Conservation (phyloP, 2,797 vertebrate genomes). For the Crenuchus spilurus region DNA sequence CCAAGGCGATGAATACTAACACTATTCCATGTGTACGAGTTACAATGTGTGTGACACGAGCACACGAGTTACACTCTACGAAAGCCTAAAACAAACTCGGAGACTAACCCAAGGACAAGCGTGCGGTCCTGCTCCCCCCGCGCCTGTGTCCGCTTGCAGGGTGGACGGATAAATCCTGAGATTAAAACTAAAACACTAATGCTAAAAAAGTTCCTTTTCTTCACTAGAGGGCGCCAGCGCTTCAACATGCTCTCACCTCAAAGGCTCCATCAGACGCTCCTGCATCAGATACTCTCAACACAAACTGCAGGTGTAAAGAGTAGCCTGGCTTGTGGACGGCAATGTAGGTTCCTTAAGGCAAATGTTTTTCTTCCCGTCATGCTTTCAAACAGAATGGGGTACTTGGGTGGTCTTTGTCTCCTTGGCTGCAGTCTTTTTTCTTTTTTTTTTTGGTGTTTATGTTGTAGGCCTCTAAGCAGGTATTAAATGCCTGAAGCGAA, state of each 20-base stretch:
- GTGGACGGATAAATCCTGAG: slow-evolving; percentile 70
- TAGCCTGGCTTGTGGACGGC: slow-evolving; percentile 77
- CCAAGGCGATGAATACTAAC: slow-evolving; percentile 44
- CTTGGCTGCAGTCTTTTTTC: slow-evolving; percentile 51
- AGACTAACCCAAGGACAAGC: slow-evolving; percentile 4
- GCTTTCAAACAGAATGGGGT: slow-evolving; percentile 64
- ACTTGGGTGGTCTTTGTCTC: slow-evolving; percentile 34
- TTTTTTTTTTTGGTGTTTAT: slow-evolving; percentile 59
- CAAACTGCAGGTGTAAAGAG: slow-evolving; percentile 50
- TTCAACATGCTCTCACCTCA: background rate
- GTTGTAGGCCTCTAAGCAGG: slow-evolving; percentile 66
- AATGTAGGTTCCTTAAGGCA: slow-evolving; percentile 88
- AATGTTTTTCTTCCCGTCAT: slow-evolving; percentile 70
- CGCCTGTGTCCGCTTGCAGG: slow-evolving; percentile 57
- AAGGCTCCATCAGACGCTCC: slow-evolving; percentile 41
- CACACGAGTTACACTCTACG: slow-evolving; percentile 13
- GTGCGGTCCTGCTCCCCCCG: background rate
- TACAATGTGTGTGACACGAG: slow-evolving; percentile 14
- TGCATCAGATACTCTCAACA: slow-evolving; percentile 63
- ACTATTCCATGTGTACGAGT: slow-evolving; percentile 26
- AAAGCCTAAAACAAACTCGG: slow-evolving; percentile 22
- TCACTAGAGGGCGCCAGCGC: slow-evolving; percentile 33
- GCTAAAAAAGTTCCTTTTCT: slow-evolving; percentile 38
- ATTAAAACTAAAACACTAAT: slow-evolving; percentile 50
- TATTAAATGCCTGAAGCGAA: slow-evolving; percentile 77